Evolutionary conservation across 2,797 vertebrate genomes (phyloP).

Genomic region (Strix occidentalis): DNA sequence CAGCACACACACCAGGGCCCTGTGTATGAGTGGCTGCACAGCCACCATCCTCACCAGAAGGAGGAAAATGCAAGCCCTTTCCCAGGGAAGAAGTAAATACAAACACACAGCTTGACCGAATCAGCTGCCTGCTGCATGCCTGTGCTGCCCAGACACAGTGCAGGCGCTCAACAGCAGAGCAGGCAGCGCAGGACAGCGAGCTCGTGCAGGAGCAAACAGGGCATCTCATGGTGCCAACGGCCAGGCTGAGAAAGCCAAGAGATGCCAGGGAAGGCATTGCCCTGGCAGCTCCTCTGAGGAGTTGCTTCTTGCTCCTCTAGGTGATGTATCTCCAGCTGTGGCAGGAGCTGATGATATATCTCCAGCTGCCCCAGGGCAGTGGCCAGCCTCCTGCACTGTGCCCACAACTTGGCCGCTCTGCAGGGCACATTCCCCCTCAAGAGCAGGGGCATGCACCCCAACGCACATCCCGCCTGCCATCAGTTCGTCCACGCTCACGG

Average conservation of each 20-base stretch:
- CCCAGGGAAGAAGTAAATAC: neutral
- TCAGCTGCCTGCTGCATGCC: neutral
- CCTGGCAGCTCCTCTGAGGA: neutral
- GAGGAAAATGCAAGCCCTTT: neutral
- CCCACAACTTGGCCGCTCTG: neutral
- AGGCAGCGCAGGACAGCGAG: neutral
- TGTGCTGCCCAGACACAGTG: neutral
- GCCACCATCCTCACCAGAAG: neutral
- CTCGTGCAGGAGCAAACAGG: neutral
- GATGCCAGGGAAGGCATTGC: neutral
- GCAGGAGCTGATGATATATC: neutral
- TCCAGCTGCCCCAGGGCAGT: neutral
- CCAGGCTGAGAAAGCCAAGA: neutral
- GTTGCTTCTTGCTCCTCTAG: neutral
- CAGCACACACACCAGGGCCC: neutral
- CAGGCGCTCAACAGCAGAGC: too few relatives aligned
- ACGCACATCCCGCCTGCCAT: rapidly evolving
- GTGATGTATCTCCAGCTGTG: neutral
- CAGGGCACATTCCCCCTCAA: neutral
- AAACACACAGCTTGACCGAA: neutral
- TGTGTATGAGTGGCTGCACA: neutral
- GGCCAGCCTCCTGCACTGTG: rapidly evolving
- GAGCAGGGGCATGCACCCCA: neutral
- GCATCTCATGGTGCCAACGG: neutral
- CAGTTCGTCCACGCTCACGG: rapidly evolving